Conservation (phyloP, 2,797 vertebrate species). For the Cossypha niveicapilla region DNA sequence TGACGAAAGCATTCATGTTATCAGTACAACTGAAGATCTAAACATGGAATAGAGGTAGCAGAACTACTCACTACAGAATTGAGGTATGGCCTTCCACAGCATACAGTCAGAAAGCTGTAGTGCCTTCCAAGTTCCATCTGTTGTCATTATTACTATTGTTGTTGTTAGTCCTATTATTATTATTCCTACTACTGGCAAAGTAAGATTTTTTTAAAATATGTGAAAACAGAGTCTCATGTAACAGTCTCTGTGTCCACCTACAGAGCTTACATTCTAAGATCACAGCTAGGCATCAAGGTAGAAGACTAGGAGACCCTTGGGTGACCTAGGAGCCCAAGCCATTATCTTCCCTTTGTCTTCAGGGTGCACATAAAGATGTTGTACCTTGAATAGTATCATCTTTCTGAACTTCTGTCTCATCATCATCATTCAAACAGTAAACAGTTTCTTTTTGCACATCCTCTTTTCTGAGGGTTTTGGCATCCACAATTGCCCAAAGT, state of each 20-base stretch:
- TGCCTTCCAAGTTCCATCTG: background rate
- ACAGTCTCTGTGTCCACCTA: background rate
- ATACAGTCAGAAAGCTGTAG: background rate
- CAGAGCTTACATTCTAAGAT: background rate
- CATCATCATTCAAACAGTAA: constrained; percentile 91
- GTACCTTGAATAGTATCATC: constrained; percentile 93
- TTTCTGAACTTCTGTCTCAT: constrained; percentile 90
- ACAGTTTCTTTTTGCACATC: constrained; percentile 88
- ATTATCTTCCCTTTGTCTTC: background rate
- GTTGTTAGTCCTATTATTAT: background rate
- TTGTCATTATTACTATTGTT: background rate
- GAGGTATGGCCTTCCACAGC: background rate
- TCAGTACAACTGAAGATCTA: background rate
- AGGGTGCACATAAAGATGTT: background rate
- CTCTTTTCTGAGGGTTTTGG: constrained; percentile 81
- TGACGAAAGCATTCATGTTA: background rate
- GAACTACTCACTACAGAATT: background rate
- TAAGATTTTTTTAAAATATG: background rate
- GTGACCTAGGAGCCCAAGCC: background rate
- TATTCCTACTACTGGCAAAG: background rate
- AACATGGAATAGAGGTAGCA: background rate
- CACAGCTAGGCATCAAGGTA: background rate
- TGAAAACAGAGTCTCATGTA: background rate
- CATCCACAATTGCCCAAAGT: constrained; percentile 85
- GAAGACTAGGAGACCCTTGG: background rate